Evolutionary conservation across 2,888 invertebrate genomes (phyloP), one percentile per base, ranked within the genome.

Genomic region (Spialia ferax): DNA sequence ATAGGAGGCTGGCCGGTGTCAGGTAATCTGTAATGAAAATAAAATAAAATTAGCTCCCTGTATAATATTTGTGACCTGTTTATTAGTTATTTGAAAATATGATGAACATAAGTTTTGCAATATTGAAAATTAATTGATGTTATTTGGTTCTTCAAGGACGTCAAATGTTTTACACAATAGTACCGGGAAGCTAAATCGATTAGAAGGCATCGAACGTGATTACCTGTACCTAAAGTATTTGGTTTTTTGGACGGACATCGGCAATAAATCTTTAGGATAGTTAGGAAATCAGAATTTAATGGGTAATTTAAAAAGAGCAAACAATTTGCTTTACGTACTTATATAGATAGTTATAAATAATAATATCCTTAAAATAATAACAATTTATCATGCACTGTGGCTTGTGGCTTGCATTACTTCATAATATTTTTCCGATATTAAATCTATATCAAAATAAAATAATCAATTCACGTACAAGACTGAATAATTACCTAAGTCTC

Each of bases 1-100:
- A 95, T 94, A 71, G 92, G 91, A 76, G 94, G 93, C 77, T 95
- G 95, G 60, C 94, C 95, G 55, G 95, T 94, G 87, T 95, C 95
- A 83, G 95, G 94, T 87, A 95, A 94, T 85, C 96, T 96, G 92
- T 35, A 94, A 92, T 70, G 75, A 66, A 60, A 50, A 22, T 22
- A 22, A 22, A 22, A 50, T 20, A 10, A 18, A 22, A 11, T 22
- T 8, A 15, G 20, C 11, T 38, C 10, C 4, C 4, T 38, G 8
- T 29, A 29, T n/a, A n/a, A n/a, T 26, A 32, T 32, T 11, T 10
- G 32, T 15, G n/a, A 15, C 6, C n/a, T 15, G 4, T 0, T 15
- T 2, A 42, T 18, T 1, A 11, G 6, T 50, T 11, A 0, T 50
- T 22, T 50, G 10, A 0, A 22, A 11, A 2, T 50, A 5, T 54